These are phyloP conservation scores for Toxotes chatareus DNA, from an alignment of 2,113 vertebrate genomes.

Conservation along the genomic window DNA sequence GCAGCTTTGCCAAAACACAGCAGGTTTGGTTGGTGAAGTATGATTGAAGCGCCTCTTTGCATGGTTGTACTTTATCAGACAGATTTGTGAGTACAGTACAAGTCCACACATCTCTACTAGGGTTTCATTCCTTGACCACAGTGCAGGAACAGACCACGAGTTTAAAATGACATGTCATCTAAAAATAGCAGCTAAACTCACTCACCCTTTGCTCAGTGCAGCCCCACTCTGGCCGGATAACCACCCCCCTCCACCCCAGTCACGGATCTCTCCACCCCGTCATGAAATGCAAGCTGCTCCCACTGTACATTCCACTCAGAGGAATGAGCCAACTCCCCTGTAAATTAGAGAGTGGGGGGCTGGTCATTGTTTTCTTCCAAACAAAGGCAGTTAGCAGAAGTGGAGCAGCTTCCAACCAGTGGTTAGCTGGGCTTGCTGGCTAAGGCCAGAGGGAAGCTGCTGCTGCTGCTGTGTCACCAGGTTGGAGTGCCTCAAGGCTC, in stretches of 20 bases:
- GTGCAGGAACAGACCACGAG: slow-evolving; percentile 46
- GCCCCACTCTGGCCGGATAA: slow-evolving; percentile 60
- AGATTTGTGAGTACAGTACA: neutral
- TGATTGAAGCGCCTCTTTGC: neutral
- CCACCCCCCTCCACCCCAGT: slow-evolving; percentile 41
- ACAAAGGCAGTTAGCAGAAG: slow-evolving; percentile 52
- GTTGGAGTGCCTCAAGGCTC: slow-evolving; percentile 74
- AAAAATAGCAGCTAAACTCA: slow-evolving; percentile 81
- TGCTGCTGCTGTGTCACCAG: slow-evolving; percentile 57
- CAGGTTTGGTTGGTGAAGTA: neutral
- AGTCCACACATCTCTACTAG: slow-evolving; percentile 9
- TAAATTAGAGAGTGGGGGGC: slow-evolving; percentile 57
- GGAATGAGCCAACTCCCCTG: slow-evolving; percentile 73
- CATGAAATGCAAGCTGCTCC: slow-evolving; percentile 78
- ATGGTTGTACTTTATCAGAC: neutral
- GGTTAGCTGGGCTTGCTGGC: slow-evolving; percentile 20
- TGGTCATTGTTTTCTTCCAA: slow-evolving; percentile 60
- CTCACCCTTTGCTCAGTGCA: slow-evolving; percentile 66
- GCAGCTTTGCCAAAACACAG: slow-evolving; percentile 2
- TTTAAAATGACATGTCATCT: slow-evolving; percentile 69
- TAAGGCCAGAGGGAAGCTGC: slow-evolving; percentile 19
- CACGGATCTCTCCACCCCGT: slow-evolving; percentile 69
- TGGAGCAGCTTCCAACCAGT: slow-evolving; percentile 24
- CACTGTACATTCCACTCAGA: slow-evolving; percentile 78
- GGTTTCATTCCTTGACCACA: slow-evolving; percentile 44